phyloP scores from a whole-genome alignment of 2,113 vertebrate species.

The Anoplopoma fimbria region DNA sequence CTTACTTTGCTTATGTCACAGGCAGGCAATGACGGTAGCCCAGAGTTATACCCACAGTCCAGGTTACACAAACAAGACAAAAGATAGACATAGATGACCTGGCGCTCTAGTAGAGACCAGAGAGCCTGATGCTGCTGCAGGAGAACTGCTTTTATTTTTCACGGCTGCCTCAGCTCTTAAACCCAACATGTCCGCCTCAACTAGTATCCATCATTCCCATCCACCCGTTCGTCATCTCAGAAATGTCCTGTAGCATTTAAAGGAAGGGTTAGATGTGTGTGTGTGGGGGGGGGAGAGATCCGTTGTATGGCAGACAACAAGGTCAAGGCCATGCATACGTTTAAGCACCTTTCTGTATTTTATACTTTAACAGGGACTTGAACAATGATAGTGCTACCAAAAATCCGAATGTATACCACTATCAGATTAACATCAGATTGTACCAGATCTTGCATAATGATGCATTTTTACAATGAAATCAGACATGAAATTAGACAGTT shows the following conservation, averaged over 20 bases:
- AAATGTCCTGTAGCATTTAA: slow-evolving; percentile 53
- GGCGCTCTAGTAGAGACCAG: slow-evolving; percentile 1
- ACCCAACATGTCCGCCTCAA: slow-evolving; percentile 49
- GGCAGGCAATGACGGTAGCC: background rate
- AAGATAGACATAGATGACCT: slow-evolving; percentile 11
- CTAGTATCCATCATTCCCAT: slow-evolving; percentile 57
- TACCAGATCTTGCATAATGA: background rate
- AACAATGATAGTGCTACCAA: too few relatives aligned
- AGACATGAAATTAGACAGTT: background rate
- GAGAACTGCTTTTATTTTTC: slow-evolving; percentile 21
- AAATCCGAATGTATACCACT: too few relatives aligned
- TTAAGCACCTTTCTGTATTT: background rate
- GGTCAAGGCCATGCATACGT: slow-evolving; percentile 2
- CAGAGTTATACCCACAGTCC: slow-evolving; percentile 3
- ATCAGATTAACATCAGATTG: background rate
- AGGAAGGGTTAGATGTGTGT: slow-evolving; percentile 22
- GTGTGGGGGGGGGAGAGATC: background rate
- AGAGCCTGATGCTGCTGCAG: slow-evolving; percentile 37
- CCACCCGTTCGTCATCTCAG: slow-evolving; percentile 48
- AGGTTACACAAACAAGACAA: slow-evolving; percentile 9
- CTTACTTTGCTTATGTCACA: background rate
- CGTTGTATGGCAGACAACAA: background rate
- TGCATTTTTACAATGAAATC: background rate
- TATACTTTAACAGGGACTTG: background rate
- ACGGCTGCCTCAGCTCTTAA: slow-evolving; percentile 19